Evolutionary conservation across 2,113 vertebrate species (phyloP).

Genomic region (Ranitomeya imitator): DNA sequence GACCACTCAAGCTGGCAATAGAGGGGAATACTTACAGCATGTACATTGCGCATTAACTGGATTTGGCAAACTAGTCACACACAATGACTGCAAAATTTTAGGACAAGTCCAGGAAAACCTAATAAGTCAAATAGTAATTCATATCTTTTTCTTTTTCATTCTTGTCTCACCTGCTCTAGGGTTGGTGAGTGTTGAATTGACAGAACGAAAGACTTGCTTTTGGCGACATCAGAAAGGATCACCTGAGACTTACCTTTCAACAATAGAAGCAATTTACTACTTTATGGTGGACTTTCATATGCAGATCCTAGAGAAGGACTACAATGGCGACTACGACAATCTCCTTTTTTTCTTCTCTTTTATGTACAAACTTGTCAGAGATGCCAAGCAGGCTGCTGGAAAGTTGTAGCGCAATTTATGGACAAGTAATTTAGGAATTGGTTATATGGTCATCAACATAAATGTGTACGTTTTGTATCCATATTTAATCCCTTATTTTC

Average conservation of each 20-base stretch:
- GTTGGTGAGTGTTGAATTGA: slow-evolving; percentile 90
- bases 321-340: slow-evolving; percentile 92
- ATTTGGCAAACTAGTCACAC: too few relatives aligned
- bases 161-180: slow-evolving; percentile 69
- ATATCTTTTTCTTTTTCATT: background rate
- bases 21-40: too few relatives aligned
- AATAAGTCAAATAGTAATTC: background rate
- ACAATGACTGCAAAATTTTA: too few relatives aligned
- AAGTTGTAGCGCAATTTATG: slow-evolving; percentile 69
- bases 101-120: too few relatives aligned
- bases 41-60: too few relatives aligned
- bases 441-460: background rate
- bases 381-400: slow-evolving; percentile 78
- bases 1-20: too few relatives aligned
- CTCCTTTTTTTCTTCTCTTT: slow-evolving; percentile 95
- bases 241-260: slow-evolving; percentile 92
- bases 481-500: background rate
- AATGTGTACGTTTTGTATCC: background rate
- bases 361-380: slow-evolving; percentile 87
- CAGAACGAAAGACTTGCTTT: slow-evolving; percentile 91
- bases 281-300: slow-evolving; percentile 91
- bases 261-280: slow-evolving; percentile 97
- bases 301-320: slow-evolving; percentile 78
- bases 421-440: background rate
- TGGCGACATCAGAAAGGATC: slow-evolving; percentile 95